Base-by-base conservation (phyloP, 2,797 vertebrate species). In the Anguilla anguilla region DNA sequence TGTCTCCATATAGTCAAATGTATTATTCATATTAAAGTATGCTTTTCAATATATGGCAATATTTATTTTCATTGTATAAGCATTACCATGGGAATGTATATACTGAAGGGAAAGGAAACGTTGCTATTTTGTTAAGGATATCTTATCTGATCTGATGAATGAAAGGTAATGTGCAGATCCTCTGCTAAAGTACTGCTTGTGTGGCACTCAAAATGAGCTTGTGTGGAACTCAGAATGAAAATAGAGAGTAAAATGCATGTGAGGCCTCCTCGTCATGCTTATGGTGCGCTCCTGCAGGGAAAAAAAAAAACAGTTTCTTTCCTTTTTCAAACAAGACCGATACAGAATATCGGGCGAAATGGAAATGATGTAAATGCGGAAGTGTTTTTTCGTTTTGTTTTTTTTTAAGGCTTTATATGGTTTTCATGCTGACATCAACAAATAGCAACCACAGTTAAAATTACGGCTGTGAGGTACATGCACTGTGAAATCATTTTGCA, bases 191-290 rank as follows among this genome's bases (percentile, higher is more conserved):
- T 77, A 5, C 72, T 15, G 9, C 72, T 31, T 77, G 72, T 1
- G 39, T 39, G 31, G 35, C 28, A 39, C 10, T 77, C 72, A 39
- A 13, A 10, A 69, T 69, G 25, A n/a, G 22, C 72, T 31, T 77
- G 72, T 1, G 39, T 39, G 31, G 35, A 28, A 39, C 10, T 77
- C 72, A 39, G 13, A 10, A 69, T 69, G 22, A 91, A 91, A 90
- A 90, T 95, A 88, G 96, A 95, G 91, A 94, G 96, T 87, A 93
- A 89, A 86, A 92, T 98, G 79, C 94, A 92, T 88, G 93, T 89
- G 85, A 93, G 90, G 90, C 61, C 67, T 67, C 90, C 92, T 86
- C 94, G 93, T 86, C 92, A 92, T 43, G 13, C 13, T 39, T 17
- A 31, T 17, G 15, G 43, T 46, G 35, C 46, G 19, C 39, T 4